Evolutionary conservation across 2,888 invertebrate species (phyloP), one percentile per base, ranked within the genome.

Genomic region (Sepioteuthis lessoniana): DNA sequence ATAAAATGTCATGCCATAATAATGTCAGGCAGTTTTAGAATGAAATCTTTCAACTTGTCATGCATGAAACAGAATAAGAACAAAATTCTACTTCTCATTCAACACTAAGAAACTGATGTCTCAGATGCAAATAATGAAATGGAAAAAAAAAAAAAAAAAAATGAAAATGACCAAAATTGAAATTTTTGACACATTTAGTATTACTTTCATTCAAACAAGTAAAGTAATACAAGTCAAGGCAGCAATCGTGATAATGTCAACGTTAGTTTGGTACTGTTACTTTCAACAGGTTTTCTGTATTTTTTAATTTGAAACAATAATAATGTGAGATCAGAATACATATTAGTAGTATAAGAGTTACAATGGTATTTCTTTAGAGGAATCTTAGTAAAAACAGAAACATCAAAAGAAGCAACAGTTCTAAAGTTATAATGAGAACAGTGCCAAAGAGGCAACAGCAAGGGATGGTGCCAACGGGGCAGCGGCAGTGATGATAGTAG

Each of bases 21-120:
- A 76, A 76, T n/a, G 76, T 76, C 76, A 76, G 76, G 76, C 76
- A 76, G n/a, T 76, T n/a, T 76, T 76, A n/a, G 76, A 76, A 35
- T 76, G 76, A 76, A 76, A 76, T 76, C 16, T 76, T n/a, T 76
- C 76, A 76, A 76, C 76, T 76, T 76, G 10, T 35, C 76, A 76
- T 76, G 76, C 76, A 76, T 76, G 76, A 76, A 76, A 76, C 76
- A 76, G 76, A 76, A 76, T 31, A n/a, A 60, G n/a, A 76, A 76
- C n/a, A 16, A n/a, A 76, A 76, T n/a, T 76, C 76, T 76, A 76
- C 76, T 76, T 76, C 8, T 76, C n/a, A 76, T 35, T 76, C 76
- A 76, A 76, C n/a, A 76, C 76, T 76, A 76, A 76, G 76, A 76
- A 76, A 76, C n/a, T 76, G 76, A 76, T 35, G 35, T 16, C 76